Conservation (phyloP, 2,888 invertebrate genomes). For the Fragum whitleyi region DNA sequence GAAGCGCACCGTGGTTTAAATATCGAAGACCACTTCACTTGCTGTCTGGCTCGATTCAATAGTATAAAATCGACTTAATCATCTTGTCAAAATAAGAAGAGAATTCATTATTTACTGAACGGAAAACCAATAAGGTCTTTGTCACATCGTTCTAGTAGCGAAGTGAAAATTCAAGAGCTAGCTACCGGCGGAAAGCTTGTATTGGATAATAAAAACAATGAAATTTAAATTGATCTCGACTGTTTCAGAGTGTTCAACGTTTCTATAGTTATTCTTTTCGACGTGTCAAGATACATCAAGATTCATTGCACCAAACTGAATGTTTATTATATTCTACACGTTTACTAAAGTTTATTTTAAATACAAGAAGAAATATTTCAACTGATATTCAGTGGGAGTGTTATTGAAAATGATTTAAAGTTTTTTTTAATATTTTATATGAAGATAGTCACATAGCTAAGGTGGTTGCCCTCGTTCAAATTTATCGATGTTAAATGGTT, state of each 20-base stretch:
- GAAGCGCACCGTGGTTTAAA: neutral
- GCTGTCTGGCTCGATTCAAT: constrained; percentile 2
- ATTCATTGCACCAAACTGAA: too few species aligned
- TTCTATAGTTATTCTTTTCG: neutral
- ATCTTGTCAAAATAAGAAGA: constrained; percentile 23
- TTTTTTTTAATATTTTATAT: too few species aligned
- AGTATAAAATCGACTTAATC: constrained; percentile 13
- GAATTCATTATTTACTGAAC: constrained; percentile 23
- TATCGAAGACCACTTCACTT: neutral
- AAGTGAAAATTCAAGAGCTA: constrained; percentile 14
- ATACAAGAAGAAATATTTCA: too few species aligned
- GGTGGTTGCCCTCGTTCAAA: too few species aligned
- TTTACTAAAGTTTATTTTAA: too few species aligned
- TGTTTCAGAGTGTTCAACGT: neutral
- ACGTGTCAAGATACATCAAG: too few species aligned
- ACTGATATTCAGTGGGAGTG: too few species aligned
- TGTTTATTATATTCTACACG: too few species aligned
- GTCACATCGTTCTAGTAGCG: constrained; percentile 1
- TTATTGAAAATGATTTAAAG: too few species aligned
- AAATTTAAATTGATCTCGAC: neutral
- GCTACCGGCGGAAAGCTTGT: neutral
- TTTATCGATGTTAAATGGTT: too few species aligned
- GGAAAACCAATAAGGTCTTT: constrained; percentile 27
- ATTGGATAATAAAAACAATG: neutral
- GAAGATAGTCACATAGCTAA: too few species aligned